Percentiles rank a stretch among this genome's conserved stretches.
Evolutionary conservation across 2,797 vertebrate species (phyloP).

Genomic region (Danio tinwini): DNA sequence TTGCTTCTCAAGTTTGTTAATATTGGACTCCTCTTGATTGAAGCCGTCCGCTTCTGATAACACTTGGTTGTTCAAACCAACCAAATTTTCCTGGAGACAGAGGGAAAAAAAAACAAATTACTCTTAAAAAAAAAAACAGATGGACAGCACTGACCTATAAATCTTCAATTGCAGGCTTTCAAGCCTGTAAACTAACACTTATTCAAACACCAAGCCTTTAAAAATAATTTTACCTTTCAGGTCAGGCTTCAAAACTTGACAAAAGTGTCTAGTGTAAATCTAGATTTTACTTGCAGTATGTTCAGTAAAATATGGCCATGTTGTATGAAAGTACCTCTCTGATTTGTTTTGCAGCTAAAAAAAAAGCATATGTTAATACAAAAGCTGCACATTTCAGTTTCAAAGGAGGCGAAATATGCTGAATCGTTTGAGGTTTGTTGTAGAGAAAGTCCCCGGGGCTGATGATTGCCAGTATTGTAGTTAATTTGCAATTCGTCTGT

Average conservation of each 20-base stretch:
- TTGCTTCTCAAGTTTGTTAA: slow-evolving; percentile 95
- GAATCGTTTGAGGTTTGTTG: background rate
- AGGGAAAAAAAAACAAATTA: background rate
- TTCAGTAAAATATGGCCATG: background rate
- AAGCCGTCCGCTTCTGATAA: slow-evolving; percentile 86
- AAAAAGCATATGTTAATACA: background rate
- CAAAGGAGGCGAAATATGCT: background rate
- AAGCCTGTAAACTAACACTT: too few relatives aligned
- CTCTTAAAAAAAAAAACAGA: slow-evolving; percentile 34
- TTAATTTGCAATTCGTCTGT: background rate
- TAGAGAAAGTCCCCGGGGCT: background rate
- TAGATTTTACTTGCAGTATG: background rate
- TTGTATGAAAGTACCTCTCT: background rate
- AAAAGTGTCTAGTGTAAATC: too few relatives aligned
- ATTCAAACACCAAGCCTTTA: background rate
- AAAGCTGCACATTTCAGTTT: background rate
- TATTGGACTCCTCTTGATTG: slow-evolving; percentile 91
- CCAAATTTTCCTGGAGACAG: slow-evolving; percentile 83
- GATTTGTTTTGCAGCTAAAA: background rate
- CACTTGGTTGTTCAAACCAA: slow-evolving; percentile 88
- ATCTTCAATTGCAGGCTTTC: too few relatives aligned
- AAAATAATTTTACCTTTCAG: too few relatives aligned
- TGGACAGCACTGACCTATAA: too few relatives aligned
- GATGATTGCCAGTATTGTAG: background rate
- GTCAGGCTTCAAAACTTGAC: too few relatives aligned